These are phyloP conservation scores for Acrocephalus scirpaceus DNA, from an alignment of 2,797 vertebrate species.

Conservation along the genomic window DNA sequence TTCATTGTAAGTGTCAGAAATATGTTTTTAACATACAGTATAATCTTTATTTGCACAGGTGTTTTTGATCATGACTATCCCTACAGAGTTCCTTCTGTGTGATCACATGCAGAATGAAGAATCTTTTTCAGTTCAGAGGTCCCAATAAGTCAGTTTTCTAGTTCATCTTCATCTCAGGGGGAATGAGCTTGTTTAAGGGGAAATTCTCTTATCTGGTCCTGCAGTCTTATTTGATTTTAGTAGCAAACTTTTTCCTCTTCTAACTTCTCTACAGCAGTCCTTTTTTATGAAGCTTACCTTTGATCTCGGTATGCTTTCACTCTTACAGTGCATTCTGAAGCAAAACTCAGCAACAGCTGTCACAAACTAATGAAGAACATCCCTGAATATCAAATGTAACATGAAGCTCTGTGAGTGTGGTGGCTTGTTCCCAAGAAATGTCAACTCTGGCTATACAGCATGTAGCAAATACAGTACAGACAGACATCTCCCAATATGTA, in stretches of 20 bases:
- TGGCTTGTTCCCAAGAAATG: slow-evolving; percentile 49
- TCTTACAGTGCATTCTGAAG: background rate
- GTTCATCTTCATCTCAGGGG: background rate
- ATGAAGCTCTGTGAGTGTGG: background rate
- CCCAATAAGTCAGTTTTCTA: background rate
- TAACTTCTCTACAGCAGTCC: background rate
- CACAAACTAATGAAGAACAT: slow-evolving; percentile 58
- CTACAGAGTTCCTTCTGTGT: background rate
- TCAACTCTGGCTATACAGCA: slow-evolving; percentile 41
- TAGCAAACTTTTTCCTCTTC: background rate
- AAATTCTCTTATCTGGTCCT: background rate
- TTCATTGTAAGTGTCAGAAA: slow-evolving; percentile 58
- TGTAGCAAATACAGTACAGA: background rate
- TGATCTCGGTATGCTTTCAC: background rate
- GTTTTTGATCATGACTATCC: background rate
- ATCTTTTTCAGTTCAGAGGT: background rate
- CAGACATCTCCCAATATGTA: background rate
- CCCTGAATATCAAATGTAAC: slow-evolving; percentile 64
- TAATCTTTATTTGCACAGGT: slow-evolving; percentile 4
- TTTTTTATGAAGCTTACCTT: slow-evolving; percentile 16
- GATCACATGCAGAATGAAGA: background rate
- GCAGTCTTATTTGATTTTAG: background rate
- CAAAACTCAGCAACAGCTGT: slow-evolving; percentile 52
- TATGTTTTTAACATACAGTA: background rate
- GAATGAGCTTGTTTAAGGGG: background rate